Evolutionary conservation across 2,888 invertebrate species (phyloP).

Genomic region (Malthinus seriepunctatus): DNA sequence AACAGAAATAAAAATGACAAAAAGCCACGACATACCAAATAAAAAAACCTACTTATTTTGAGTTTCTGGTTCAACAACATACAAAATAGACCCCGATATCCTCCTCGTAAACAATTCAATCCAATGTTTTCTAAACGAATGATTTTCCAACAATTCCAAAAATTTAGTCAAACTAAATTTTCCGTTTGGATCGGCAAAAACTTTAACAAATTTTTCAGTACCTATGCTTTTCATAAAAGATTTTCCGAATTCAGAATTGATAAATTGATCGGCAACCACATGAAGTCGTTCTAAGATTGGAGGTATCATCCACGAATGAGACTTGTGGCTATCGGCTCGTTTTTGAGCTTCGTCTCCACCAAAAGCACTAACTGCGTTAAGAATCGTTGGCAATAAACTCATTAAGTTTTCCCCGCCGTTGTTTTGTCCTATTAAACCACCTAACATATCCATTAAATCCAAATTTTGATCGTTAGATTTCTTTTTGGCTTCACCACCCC

Average conservation of each 20-base stretch:
- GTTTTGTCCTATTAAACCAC: conserved; percentile 20
- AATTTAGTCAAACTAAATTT: conserved; percentile 73
- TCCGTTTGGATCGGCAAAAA: conserved; percentile 71
- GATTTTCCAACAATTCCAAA: conserved; percentile 79
- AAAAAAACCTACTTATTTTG: conserved; percentile 65
- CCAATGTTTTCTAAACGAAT: conserved; percentile 79
- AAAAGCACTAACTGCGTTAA: conserved; percentile 67
- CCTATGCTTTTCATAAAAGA: conserved; percentile 75
- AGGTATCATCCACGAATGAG: conserved; percentile 73
- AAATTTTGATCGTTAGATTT: conserved; percentile 29
- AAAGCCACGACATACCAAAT: neutral
- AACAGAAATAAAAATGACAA: conserved; percentile 19
- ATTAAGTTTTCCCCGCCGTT: conserved; percentile 37
- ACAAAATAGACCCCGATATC: conserved; percentile 73
- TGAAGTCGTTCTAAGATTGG: conserved; percentile 71
- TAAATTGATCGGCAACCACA: conserved; percentile 77
- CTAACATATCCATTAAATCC: conserved; percentile 20
- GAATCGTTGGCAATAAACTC: conserved; percentile 67
- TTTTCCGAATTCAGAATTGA: conserved; percentile 77
- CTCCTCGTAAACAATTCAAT: conserved; percentile 75
- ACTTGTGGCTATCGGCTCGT: conserved; percentile 66
- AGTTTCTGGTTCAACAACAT: conserved; percentile 74
- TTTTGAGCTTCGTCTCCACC: conserved; percentile 65
- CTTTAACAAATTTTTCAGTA: conserved; percentile 67
- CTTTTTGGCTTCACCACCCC: conserved; percentile 18